Evolutionary conservation across 2,113 vertebrate genomes (phyloP).

Genomic region (Petrocephalus zakoni): DNA sequence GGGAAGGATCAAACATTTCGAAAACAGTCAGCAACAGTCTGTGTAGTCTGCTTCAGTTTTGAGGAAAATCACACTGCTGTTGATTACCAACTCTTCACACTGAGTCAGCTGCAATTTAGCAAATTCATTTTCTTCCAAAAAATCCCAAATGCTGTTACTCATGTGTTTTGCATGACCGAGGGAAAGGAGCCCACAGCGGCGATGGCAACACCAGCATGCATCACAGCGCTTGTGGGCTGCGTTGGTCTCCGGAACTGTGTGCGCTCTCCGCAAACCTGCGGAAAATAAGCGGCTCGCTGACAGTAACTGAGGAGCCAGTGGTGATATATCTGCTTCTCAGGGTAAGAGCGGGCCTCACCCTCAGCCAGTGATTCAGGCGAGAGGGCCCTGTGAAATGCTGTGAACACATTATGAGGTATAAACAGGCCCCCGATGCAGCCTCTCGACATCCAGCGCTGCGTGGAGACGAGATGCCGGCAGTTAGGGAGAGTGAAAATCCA

Average conservation of each 20-base stretch:
- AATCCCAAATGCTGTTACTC: neutral
- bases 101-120: neutral
- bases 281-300: neutral
- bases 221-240: neutral
- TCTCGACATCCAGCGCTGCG: neutral
- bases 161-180: neutral
- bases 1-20: neutral
- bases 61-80: neutral
- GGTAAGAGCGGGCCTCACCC: neutral
- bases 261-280: neutral
- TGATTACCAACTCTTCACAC: neutral
- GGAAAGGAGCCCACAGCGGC: neutral
- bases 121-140: neutral
- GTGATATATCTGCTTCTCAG: neutral
- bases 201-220: neutral
- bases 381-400: neutral
- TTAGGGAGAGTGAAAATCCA: conserved; percentile 25
- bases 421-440: neutral
- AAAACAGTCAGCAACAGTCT: neutral
- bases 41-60: neutral
- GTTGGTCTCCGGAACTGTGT: neutral
- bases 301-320: neutral
- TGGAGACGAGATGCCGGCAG: neutral
- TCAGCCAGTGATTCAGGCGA: neutral
- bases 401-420: neutral